phyloP scores from a whole-genome alignment of 2,113 vertebrate genomes.

The Camelus dromedarius region DNA sequence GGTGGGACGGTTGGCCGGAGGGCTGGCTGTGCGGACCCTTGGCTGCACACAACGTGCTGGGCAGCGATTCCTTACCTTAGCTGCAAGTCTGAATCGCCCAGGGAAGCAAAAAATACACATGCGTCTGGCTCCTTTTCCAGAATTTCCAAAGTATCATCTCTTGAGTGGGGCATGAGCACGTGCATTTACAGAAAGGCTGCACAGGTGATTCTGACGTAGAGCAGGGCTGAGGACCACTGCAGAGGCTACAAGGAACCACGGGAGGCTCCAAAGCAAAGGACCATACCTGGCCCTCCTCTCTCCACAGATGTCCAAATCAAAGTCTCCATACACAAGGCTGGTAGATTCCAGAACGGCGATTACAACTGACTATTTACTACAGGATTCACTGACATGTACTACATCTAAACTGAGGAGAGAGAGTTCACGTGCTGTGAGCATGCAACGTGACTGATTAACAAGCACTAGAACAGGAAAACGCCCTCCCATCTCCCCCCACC shows the following conservation, averaged over 20 bases:
- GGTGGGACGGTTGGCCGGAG: no score
- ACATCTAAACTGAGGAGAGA: background rate
- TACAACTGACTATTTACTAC: background rate
- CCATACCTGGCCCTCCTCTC: no score
- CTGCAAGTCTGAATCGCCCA: background rate
- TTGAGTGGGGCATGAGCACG: background rate
- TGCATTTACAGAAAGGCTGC: background rate
- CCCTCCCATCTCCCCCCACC: no score
- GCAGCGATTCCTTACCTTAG: background rate
- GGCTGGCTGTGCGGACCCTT: background rate
- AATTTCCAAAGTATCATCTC: background rate
- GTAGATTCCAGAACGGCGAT: background rate
- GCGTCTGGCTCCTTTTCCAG: background rate
- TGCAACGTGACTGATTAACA: background rate
- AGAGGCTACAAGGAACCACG: accelerated
- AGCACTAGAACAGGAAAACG: background rate
- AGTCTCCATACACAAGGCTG: background rate
- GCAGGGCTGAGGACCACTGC: background rate
- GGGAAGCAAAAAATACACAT: background rate
- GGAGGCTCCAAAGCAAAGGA: background rate
- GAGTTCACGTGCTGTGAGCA: background rate
- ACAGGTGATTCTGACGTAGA: background rate
- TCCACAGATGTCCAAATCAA: background rate
- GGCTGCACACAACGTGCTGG: accelerated
- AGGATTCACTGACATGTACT: background rate